Evolutionary conservation across 1,140 invertebrate species (phyloP).

Genomic region (Caenorhabditis briggsae): DNA sequence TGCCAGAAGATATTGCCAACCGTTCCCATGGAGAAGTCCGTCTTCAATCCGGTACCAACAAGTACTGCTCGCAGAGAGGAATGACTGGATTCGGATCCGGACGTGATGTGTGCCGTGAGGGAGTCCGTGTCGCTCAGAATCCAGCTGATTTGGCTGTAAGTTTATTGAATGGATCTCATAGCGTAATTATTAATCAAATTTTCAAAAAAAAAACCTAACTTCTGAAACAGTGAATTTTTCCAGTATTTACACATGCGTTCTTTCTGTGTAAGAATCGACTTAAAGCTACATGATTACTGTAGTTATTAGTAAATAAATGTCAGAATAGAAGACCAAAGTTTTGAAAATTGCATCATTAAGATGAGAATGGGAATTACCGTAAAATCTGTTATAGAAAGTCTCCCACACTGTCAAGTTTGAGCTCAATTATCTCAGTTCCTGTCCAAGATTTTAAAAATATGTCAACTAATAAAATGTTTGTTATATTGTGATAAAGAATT

Average conservation of each 20-base stretch:
- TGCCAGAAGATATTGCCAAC: conserved; percentile 75
- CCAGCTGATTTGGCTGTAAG: conserved; percentile 75
- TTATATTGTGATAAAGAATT: no score
- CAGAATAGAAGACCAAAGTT: not conserved
- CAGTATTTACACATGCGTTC: conserved; percentile 4
- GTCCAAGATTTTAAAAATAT: no score
- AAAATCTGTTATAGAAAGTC: no score
- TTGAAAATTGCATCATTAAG: no score
- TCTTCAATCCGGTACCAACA: conserved; percentile 77
- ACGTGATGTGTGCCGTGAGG: conserved; percentile 78
- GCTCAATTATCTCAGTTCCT: no score
- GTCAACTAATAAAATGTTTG: no score
- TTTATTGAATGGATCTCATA: not conserved
- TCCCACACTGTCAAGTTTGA: no score
- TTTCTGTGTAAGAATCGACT: conserved; percentile 47
- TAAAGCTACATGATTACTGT: conserved; percentile 7
- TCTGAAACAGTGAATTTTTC: no score
- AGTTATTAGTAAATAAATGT: not conserved
- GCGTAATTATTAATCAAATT: no score
- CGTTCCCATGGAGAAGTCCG: conserved; percentile 77
- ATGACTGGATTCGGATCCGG: conserved; percentile 76
- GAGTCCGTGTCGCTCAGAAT: conserved; percentile 72
- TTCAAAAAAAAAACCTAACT: no score
- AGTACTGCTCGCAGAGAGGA: conserved; percentile 68
- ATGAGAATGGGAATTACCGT: no score